Conservation (phyloP, 2,888 invertebrate genomes). For the Epinotia bilunana region DNA sequence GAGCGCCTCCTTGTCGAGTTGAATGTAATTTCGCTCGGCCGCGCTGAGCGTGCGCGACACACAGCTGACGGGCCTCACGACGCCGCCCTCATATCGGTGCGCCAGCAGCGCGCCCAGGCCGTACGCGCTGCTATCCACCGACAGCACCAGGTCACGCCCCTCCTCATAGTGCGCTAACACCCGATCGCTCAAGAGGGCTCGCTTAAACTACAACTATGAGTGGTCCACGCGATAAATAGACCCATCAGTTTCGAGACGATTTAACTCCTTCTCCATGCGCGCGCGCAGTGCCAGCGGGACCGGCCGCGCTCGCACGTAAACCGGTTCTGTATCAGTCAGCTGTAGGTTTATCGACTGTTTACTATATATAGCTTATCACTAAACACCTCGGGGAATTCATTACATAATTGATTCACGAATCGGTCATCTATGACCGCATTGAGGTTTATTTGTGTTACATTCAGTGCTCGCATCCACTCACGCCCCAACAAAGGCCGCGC, state of each 20-base stretch:
- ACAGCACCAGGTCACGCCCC: background rate
- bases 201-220: conserved; percentile 30
- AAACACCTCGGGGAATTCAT: conserved; percentile 44
- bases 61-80: conserved; percentile 43
- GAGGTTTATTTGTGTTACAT: conserved; percentile 32
- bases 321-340: conserved; percentile 32
- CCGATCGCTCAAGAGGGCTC: background rate
- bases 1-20: too few relatives aligned
- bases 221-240: conserved; percentile 42
- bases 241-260: conserved; percentile 42
- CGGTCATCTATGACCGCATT: conserved; percentile 4
- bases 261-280: conserved; percentile 38
- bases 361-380: conserved; percentile 43
- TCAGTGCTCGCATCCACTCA: conserved; percentile 15
- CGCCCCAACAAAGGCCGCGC: conserved; percentile 15
- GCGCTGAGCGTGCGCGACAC: conserved; percentile 49
- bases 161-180: conserved; percentile 2
- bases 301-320: conserved; percentile 40
- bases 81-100: conserved; percentile 1
- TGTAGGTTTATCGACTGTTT: conserved; percentile 40
- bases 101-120: conserved; percentile 3
- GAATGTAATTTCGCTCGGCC: conserved; percentile 43
- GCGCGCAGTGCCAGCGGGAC: conserved; percentile 45
- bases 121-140: background rate
- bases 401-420: conserved; percentile 27